phyloP scores from a whole-genome alignment of 2,113 vertebrate genomes.

The Baryphthengus martii region DNA sequence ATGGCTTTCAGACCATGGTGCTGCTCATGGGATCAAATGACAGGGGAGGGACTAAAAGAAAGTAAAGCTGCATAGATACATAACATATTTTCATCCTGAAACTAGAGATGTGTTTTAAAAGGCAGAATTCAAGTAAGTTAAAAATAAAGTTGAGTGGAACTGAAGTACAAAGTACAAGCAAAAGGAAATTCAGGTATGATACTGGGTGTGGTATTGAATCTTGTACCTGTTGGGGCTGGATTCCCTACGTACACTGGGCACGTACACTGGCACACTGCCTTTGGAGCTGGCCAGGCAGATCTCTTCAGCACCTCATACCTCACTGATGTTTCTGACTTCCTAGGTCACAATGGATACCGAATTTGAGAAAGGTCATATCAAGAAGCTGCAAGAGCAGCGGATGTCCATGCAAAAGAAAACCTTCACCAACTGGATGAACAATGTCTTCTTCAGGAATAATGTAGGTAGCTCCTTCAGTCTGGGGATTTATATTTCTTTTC shows the following conservation, averaged over 20 bases:
- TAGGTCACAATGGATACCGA: conserved; percentile 73
- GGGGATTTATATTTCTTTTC: neutral
- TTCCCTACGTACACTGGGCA: neutral
- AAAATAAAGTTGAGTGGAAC: neutral
- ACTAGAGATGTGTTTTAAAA: neutral
- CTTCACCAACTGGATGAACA: conserved; percentile 94
- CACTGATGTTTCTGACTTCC: neutral
- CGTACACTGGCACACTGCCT: neutral
- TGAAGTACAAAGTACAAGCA: neutral
- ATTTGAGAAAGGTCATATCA: conserved; percentile 79
- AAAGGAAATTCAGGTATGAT: neutral
- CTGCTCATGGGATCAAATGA: neutral
- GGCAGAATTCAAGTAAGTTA: neutral
- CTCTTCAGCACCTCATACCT: neutral
- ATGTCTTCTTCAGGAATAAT: conserved; percentile 77
- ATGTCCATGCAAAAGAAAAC: conserved; percentile 90
- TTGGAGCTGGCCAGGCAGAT: neutral
- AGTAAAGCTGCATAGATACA: neutral
- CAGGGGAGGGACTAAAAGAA: neutral
- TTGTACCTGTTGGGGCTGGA: neutral
- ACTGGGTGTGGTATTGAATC: neutral
- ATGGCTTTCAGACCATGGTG: neutral
- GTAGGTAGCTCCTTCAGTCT: conserved; percentile 51
- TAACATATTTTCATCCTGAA: neutral
- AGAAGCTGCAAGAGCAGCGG: conserved; percentile 86